Percentiles rank a stretch among this genome's conserved stretches.
Conservation (phyloP, 2,113 vertebrate genomes). For the Eublepharis macularius region DNA sequence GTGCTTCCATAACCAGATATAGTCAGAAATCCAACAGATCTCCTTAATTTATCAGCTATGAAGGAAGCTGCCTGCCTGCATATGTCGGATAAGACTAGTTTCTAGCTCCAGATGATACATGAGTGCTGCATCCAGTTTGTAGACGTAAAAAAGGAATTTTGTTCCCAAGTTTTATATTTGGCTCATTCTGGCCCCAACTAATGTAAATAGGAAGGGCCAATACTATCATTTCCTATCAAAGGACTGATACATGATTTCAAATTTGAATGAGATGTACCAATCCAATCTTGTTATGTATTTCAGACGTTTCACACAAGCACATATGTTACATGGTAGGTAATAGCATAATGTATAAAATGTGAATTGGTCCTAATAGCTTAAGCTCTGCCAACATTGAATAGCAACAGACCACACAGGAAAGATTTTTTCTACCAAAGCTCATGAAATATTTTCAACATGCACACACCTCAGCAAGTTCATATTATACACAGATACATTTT, state of each 20-base stretch:
- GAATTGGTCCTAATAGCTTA: not conserved
- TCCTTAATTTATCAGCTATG: not conserved
- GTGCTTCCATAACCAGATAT: not conserved
- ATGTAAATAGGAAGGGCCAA: no score
- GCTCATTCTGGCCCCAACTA: no score
- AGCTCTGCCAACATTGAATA: not conserved
- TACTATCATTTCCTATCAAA: no score
- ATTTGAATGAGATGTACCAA: no score
- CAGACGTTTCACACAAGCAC: not conserved
- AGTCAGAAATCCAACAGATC: not conserved
- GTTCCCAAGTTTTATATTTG: no score
- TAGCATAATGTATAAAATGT: not conserved
- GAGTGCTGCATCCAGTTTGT: no score
- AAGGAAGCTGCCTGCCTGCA: not conserved
- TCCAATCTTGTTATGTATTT: no score
- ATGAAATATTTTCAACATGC: constrained; percentile 2
- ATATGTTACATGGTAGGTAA: not conserved
- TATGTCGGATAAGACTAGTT: not conserved
- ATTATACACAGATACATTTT: not conserved
- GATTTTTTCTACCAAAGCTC: not conserved
- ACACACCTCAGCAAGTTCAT: not conserved
- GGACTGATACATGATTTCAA: no score
- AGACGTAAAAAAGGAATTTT: no score
- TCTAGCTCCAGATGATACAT: no score
- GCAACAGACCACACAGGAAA: not conserved